Conservation (phyloP, 2,113 vertebrate species). For the Daubentonia madagascariensis region DNA sequence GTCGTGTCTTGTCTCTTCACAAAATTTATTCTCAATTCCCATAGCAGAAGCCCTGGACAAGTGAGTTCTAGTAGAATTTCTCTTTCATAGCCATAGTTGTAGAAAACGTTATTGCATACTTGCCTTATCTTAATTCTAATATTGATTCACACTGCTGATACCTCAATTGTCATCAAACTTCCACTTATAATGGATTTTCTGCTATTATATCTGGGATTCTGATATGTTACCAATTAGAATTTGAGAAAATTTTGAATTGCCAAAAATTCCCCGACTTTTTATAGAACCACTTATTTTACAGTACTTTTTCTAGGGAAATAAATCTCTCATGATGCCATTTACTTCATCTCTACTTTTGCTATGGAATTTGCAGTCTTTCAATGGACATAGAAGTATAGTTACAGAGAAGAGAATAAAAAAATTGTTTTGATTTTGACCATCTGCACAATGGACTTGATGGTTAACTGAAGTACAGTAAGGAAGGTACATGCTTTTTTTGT, state of each 20-base stretch:
- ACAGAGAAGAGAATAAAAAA: no score
- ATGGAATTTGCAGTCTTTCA: neutral
- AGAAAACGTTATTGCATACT: neutral
- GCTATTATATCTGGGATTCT: neutral
- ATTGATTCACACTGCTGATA: neutral
- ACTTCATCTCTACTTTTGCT: neutral
- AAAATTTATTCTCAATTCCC: neutral
- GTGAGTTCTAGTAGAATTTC: neutral
- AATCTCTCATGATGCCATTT: fast-evolving
- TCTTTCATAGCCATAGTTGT: neutral
- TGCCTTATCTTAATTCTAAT: neutral
- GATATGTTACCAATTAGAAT: neutral
- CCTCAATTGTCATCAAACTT: neutral
- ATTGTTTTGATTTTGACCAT: neutral
- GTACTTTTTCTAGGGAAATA: neutral
- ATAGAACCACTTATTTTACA: neutral
- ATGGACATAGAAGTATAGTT: neutral
- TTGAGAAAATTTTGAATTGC: neutral
- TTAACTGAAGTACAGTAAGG: neutral
- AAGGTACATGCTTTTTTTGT: neutral
- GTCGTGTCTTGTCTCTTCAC: no score
- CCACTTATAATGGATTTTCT: neutral
- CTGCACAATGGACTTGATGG: neutral
- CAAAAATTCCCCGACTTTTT: neutral
- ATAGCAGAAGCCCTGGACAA: neutral